These are phyloP conservation scores for Xylota segnis DNA, from an alignment of 2,888 invertebrate species.

Conservation along the genomic window DNA sequence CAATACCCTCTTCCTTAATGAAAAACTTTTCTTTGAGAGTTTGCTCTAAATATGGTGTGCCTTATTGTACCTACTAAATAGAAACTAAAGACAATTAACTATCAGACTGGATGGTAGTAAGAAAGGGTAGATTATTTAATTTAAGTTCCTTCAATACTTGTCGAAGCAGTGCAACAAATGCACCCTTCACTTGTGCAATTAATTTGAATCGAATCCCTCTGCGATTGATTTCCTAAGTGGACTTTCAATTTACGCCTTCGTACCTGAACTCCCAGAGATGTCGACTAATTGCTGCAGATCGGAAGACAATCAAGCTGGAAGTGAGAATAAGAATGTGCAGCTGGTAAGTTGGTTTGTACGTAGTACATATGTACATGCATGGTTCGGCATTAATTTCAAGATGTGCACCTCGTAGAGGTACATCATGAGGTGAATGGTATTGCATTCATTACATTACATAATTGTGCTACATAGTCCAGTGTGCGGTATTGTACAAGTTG, in stretches of 20 bases:
- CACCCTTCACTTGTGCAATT: slow-evolving; percentile 40
- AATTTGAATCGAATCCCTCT: slow-evolving; percentile 39
- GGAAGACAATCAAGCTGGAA: slow-evolving; percentile 16
- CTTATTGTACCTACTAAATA: slow-evolving; percentile 18
- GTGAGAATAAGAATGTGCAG: slow-evolving; percentile 46
- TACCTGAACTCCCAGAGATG: slow-evolving; percentile 14
- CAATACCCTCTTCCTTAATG: slow-evolving; percentile 69
- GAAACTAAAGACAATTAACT: slow-evolving; percentile 47
- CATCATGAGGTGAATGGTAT: slow-evolving; percentile 55
- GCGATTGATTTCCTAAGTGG: slow-evolving; percentile 39
- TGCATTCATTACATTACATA: slow-evolving; percentile 58
- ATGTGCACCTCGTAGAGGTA: background rate
- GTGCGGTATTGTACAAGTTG: slow-evolving; percentile 28
- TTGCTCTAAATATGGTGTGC: slow-evolving; percentile 14
- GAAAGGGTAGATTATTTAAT: background rate
- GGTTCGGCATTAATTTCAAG: slow-evolving; percentile 24
- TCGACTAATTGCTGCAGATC: slow-evolving; percentile 34
- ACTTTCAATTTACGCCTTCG: slow-evolving; percentile 28
- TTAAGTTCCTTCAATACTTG: slow-evolving; percentile 5
- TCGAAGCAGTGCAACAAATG: slow-evolving; percentile 18
- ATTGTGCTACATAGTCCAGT: slow-evolving; percentile 35
- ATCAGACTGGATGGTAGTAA: background rate
- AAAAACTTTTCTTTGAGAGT: slow-evolving; percentile 48
- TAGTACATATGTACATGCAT: slow-evolving; percentile 16
- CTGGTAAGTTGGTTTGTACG: slow-evolving; percentile 17